Conservation (phyloP, 2,113 vertebrate genomes). For the Takifugu flavidus region DNA sequence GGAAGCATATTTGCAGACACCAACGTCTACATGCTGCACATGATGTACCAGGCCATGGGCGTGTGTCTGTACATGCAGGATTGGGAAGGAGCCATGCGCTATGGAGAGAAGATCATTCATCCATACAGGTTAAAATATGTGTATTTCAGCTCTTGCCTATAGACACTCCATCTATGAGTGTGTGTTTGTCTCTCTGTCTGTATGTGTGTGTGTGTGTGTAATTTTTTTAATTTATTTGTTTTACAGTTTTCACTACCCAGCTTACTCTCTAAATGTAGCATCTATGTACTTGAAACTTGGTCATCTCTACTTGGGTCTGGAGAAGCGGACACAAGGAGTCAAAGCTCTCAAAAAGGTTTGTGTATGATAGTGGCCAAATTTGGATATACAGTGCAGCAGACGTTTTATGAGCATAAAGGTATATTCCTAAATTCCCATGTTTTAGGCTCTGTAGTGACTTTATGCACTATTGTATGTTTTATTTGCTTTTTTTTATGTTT, state of each 20-base stretch:
- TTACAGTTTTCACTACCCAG: slow-evolving; percentile 88
- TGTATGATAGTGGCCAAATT: not conserved
- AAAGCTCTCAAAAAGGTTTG: slow-evolving; percentile 89
- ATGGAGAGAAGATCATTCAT: slow-evolving; percentile 87
- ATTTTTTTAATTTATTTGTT: not conserved
- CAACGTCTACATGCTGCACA: slow-evolving; percentile 97
- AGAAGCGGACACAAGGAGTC: slow-evolving; percentile 81
- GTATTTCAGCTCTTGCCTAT: not conserved
- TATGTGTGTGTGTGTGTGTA: no score
- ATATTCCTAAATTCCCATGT: not conserved
- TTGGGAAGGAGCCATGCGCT: slow-evolving; percentile 92
- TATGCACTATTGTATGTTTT: not conserved
- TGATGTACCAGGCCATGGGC: slow-evolving; percentile 99
- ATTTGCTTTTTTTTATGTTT: slow-evolving; percentile 32
- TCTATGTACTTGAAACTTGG: slow-evolving; percentile 98
- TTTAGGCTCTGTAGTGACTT: not conserved
- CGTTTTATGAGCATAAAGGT: not conserved
- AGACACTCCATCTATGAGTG: not conserved
- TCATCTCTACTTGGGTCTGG: slow-evolving; percentile 86
- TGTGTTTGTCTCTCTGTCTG: no score
- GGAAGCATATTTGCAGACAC: slow-evolving; percentile 87
- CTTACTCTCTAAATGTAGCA: slow-evolving; percentile 94
- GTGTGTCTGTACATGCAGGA: slow-evolving; percentile 97
- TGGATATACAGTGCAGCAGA: not conserved
- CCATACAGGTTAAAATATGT: slow-evolving; percentile 67